These are phyloP conservation scores for Phalanger gymnotis DNA, from an alignment of 2,797 vertebrate genomes.

Conservation along the genomic window DNA sequence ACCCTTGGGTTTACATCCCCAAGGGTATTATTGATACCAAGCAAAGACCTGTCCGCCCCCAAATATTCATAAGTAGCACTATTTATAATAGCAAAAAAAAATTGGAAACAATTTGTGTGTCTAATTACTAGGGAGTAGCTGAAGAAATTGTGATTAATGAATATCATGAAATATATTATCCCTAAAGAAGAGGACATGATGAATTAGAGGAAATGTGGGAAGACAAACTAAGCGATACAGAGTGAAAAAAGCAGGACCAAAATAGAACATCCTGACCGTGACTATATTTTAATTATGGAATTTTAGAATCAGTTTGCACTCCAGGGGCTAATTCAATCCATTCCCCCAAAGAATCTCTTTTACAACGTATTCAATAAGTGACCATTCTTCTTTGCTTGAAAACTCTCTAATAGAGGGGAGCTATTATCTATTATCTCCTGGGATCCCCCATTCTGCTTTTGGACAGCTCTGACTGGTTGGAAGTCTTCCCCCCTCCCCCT, in stretches of 20 bases:
- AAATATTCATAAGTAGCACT: background rate
- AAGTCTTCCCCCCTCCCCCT: background rate
- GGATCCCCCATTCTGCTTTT: background rate
- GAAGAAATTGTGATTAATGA: background rate
- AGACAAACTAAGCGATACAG: background rate
- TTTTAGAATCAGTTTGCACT: background rate
- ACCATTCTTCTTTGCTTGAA: background rate
- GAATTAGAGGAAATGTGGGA: background rate
- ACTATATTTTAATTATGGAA: background rate
- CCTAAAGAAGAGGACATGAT: background rate
- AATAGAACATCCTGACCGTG: background rate
- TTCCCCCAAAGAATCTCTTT: background rate
- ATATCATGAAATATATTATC: background rate
- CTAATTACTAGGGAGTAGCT: background rate
- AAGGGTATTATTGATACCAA: background rate
- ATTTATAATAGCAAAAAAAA: background rate
- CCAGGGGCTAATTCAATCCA: background rate
- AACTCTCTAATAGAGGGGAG: background rate
- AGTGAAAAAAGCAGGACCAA: background rate
- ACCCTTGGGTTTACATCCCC: background rate
- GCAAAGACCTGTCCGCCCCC: background rate
- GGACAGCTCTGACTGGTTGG: background rate
- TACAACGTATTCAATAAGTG: background rate
- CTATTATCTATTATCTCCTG: background rate
- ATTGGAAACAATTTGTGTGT: background rate